phyloP scores from a whole-genome alignment of 2,888 invertebrate species.

The Xanthia icteritia region DNA sequence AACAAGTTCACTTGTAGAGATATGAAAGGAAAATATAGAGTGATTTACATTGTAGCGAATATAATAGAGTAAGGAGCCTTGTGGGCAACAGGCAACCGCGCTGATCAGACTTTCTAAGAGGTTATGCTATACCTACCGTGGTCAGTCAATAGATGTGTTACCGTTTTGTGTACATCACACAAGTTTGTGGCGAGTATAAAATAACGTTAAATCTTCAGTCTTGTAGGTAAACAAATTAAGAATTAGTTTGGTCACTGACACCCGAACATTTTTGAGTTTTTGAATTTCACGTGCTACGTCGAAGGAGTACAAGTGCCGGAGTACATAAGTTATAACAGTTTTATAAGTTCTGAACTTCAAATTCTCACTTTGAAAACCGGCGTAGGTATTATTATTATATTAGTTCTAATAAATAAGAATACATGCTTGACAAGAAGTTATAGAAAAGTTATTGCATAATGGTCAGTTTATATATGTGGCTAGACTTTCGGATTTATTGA shows the following conservation, averaged over 20 bases:
- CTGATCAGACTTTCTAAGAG: no score
- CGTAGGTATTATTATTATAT: not conserved
- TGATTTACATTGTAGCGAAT: not conserved
- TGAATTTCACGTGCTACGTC: not conserved
- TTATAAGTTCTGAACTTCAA: not conserved
- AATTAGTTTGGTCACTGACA: not conserved
- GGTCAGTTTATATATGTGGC: no score
- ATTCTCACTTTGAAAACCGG: not conserved
- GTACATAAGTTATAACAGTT: not conserved
- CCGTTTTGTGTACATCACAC: not conserved
- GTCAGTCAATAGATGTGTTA: not conserved
- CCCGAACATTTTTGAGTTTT: not conserved
- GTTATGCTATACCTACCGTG: not conserved
- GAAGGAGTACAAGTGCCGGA: not conserved
- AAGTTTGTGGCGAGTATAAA: not conserved
- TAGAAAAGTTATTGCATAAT: no score
- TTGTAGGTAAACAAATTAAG: not conserved
- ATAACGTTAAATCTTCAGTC: not conserved
- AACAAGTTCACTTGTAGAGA: constrained; percentile 10
- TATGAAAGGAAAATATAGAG: constrained; percentile 8
- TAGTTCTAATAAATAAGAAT: no score
- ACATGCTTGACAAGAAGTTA: not conserved
- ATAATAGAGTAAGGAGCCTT: not conserved
- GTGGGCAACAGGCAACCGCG: no score
- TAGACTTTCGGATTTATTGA: no score